Evolutionary conservation across 2,113 vertebrate species (phyloP), one percentile per base, ranked within the genome.

Genomic region (Procavia capensis): DNA sequence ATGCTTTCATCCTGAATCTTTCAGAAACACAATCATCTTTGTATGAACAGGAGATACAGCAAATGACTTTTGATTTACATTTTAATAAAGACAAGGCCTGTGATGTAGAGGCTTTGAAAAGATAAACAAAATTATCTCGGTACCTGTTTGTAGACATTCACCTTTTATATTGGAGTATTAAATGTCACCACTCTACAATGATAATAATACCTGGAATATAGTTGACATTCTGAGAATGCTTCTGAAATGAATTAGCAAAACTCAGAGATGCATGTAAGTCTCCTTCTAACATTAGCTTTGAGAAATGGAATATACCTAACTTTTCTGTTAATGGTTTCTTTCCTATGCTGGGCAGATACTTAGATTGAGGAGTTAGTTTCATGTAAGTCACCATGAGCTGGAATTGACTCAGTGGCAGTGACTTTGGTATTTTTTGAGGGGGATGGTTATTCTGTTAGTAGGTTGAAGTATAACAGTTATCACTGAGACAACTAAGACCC

Each of bases 1-100:
- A 96, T 87, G 85, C 19, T 92, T 97, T 98, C 94, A 96, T 87
- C 74, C 90, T 78, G 91, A 72, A 91, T 89, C 95, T 94, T 85
- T 89, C 70, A 88, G 81, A 66, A 27, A 5, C 59, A 85, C 68
- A 96, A 64, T 96, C 39, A 19, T 20, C 5, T 88, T 91, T 88
- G 11, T 16, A 63, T 87, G 57, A 83, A 78, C 76, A 96, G 84
- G 94, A 93, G 82, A 8, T 95, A 68, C 19, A 83, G 3, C 41
- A 91, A 85, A 75, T 31, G 68, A 13, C 22, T 88, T 90, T 85
- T 88, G 50, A 93, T 97, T 98, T 96, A 13, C 31, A 87, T 90
- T 95, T 96, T 96, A 92, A 91, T 88, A 39, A 90, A 68, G 72
- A 75, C 39, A 41, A 84, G 91, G 10, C 25, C 94, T 88, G 41